A percentile compares a stretch with the other conserved stretches of the same genome.
phyloP scores from a whole-genome alignment of 1,140 invertebrate species.

The Drosophila leontia region DNA sequence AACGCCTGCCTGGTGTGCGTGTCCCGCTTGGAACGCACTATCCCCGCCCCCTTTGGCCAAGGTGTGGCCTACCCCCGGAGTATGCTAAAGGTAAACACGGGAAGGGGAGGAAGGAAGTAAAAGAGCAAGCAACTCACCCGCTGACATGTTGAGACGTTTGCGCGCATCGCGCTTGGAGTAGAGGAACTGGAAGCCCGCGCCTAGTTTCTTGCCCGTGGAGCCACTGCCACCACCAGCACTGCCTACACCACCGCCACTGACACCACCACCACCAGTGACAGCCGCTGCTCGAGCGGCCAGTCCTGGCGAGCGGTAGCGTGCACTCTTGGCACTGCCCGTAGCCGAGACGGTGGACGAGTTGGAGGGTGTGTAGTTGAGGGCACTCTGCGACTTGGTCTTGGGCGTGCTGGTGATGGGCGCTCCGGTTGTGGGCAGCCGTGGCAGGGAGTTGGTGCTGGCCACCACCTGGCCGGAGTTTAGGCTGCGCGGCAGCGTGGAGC shows the following conservation, averaged over 20 bases:
- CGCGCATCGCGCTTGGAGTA: constrained; percentile 86
- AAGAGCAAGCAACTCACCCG: constrained; percentile 76
- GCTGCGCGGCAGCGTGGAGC: constrained; percentile 88
- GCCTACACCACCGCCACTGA: neutral
- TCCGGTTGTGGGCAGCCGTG: constrained; percentile 88
- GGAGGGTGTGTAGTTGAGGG: constrained; percentile 86
- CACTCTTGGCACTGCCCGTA: constrained; percentile 91
- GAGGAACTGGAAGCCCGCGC: constrained; percentile 89
- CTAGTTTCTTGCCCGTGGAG: constrained; percentile 88
- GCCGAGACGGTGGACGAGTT: constrained; percentile 56
- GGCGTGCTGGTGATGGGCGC: constrained; percentile 85
- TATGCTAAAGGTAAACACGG: constrained; percentile 34
- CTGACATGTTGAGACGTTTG: constrained; percentile 86
- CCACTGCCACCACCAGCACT: constrained; percentile 8
- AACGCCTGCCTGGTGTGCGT: constrained; percentile 28
- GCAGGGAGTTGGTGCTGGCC: constrained; percentile 90
- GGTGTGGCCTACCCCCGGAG: constrained; percentile 21
- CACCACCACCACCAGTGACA: constrained; percentile 85
- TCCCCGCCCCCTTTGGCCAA: neutral
- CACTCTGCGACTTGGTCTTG: constrained; percentile 90
- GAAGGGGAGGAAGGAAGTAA: neutral
- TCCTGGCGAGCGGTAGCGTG: constrained; percentile 93
- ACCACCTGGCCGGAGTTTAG: constrained; percentile 86
- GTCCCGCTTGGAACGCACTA: constrained; percentile 19
- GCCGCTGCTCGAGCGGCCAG: constrained; percentile 85